A percentile compares a stretch with the other conserved stretches of the same genome.
These are phyloP conservation scores for Conchocele bisecta DNA, from an alignment of 2,888 invertebrate species.

Conservation along the genomic window DNA sequence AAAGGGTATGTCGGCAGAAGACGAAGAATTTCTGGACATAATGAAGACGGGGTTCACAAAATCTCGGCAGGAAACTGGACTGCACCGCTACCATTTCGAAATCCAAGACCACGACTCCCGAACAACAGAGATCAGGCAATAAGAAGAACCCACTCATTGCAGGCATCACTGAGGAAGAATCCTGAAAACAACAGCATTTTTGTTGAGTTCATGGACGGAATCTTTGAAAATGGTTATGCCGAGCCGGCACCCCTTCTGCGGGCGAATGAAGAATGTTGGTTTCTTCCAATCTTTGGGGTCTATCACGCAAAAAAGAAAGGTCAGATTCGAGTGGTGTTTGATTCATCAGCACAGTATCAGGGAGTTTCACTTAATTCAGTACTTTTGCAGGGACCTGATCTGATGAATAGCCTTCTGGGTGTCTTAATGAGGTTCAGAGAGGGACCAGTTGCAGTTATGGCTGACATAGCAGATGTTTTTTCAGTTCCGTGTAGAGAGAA, in stretches of 20 bases:
- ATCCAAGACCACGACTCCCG: slow-evolving; percentile 10
- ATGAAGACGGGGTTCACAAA: not conserved
- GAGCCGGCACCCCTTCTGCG: too few species aligned
- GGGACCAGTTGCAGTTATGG: slow-evolving; percentile 23
- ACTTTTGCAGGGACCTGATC: slow-evolving; percentile 35
- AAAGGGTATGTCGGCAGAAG: not conserved
- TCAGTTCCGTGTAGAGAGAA: slow-evolving; percentile 16
- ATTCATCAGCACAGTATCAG: slow-evolving; percentile 31
- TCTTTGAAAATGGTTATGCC: too few species aligned
- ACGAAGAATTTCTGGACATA: not conserved
- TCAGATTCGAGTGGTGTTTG: slow-evolving; percentile 22
- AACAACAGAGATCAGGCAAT: slow-evolving; percentile 28
- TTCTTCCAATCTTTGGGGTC: slow-evolving; percentile 2
- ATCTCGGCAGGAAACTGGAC: slow-evolving; percentile 9
- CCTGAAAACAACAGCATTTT: too few species aligned
- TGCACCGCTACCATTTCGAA: slow-evolving; percentile 22
- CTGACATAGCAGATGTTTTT: slow-evolving; percentile 41
- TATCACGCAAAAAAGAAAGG: not conserved
- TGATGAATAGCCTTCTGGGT: slow-evolving; percentile 32
- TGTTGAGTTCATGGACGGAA: too few species aligned
- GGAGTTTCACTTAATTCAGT: slow-evolving; percentile 28
- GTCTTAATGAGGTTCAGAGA: slow-evolving; percentile 31
- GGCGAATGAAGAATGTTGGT: too few species aligned
- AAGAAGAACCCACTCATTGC: too few species aligned
- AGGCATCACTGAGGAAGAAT: too few species aligned